Evolutionary conservation across 2,888 invertebrate species (phyloP).

Genomic region (Athripsodes cinereus): DNA sequence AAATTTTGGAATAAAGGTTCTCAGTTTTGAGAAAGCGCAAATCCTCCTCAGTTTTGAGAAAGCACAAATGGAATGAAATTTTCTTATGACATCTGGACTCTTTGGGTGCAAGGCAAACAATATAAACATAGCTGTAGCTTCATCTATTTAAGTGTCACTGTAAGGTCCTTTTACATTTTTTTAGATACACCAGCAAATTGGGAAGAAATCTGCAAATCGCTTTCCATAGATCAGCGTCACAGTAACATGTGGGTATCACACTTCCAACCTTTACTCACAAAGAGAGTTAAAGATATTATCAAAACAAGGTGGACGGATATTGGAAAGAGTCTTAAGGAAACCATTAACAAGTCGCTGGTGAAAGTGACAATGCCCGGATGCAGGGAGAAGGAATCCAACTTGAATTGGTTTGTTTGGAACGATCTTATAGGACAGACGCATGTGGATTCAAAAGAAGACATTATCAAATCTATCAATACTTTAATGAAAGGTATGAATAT

Average conservation of each 20-base stretch:
- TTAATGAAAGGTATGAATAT: slow-evolving; percentile 49
- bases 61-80: no score
- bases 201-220: slow-evolving; percentile 53
- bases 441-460: slow-evolving; percentile 43
- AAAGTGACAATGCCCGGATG: slow-evolving; percentile 33
- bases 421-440: slow-evolving; percentile 54
- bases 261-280: slow-evolving; percentile 68
- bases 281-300: slow-evolving; percentile 59
- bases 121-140: no score
- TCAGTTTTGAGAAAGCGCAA: no score
- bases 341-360: slow-evolving; percentile 31
- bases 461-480: slow-evolving; percentile 45
- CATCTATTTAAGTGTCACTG: no score
- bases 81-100: no score
- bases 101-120: no score
- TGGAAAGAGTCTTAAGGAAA: slow-evolving; percentile 36
- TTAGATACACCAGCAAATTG: slow-evolving; percentile 58
- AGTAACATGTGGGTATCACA: slow-evolving; percentile 65
- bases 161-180: slow-evolving; percentile 29
- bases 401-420: slow-evolving; percentile 69
- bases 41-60: no score
- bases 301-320: slow-evolving; percentile 41
- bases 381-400: slow-evolving; percentile 54
- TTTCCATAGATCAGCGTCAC: slow-evolving; percentile 45
- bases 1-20: no score